phyloP scores from a whole-genome alignment of 2,113 vertebrate genomes.

The Burhinus oedicnemus region DNA sequence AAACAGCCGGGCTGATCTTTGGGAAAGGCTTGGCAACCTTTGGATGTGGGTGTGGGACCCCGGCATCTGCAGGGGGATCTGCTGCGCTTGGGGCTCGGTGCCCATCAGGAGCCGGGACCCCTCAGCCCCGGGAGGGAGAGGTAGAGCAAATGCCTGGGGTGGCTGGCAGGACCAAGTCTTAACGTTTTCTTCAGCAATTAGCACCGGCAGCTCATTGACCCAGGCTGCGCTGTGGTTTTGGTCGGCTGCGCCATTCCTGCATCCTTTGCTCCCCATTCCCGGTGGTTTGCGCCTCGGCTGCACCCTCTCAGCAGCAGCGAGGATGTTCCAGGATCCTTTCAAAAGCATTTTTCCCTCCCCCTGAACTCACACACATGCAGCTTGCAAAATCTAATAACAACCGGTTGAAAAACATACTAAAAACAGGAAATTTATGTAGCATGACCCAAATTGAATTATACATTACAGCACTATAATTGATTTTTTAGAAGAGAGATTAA shows the following conservation, averaged over 20 bases:
- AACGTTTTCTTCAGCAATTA: accelerated
- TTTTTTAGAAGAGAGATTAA: slow-evolving; percentile 86
- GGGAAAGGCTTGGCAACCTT: neutral
- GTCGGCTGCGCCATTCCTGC: accelerated
- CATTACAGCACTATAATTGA: slow-evolving; percentile 85
- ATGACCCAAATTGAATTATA: slow-evolving; percentile 85
- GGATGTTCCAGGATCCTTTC: neutral
- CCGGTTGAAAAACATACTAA: slow-evolving; percentile 73
- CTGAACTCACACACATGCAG: neutral
- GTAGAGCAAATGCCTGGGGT: accelerated
- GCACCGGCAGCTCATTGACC: neutral
- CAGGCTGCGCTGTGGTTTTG: neutral
- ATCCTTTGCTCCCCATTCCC: neutral
- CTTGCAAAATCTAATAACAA: slow-evolving; percentile 64
- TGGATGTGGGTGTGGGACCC: neutral
- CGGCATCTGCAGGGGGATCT: accelerated
- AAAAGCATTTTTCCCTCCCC: neutral
- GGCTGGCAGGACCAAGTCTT: too few relatives aligned
- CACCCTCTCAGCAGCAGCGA: neutral
- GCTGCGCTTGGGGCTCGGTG: neutral
- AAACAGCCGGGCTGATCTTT: too few relatives aligned
- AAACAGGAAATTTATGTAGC: slow-evolving; percentile 83
- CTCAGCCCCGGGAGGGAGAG: accelerated
- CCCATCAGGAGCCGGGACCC: accelerated
- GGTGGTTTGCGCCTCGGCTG: neutral